Base-by-base conservation (phyloP, 2,113 vertebrate genomes). In the Numida meleagris region DNA sequence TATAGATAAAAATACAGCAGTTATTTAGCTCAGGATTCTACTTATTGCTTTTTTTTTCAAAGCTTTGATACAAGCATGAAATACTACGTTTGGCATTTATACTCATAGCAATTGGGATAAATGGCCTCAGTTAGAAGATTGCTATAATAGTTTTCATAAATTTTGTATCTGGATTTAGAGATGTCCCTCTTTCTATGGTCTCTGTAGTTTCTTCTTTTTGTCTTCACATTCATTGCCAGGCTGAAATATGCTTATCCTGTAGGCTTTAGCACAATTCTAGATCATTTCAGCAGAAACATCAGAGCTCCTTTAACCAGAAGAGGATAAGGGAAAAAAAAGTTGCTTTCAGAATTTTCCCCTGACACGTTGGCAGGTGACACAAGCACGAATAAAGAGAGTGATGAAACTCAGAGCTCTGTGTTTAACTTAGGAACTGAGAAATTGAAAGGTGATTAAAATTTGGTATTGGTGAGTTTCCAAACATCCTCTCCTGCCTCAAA, bases 221-320 rank as follows among this genome's bases (percentile, higher is more conserved):
- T 70, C 46, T 8, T 1, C 24, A 51, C 82, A 88, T 90, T 90
- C 76, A 88, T 34, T 92, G 88, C 46, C 62, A 93, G 74, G 82
- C 75, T 86, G 72, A 90, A 94, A 94, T 63, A 74, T 7, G 33
- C 34, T 86, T 88, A 77, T 88, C 86, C 86, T 88, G 63, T 86
- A 94, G 88, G n/a, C 34, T 81, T 83, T 91, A 86, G 86, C 80
- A 88, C 76, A 89, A 83, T 82, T 90, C 68, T 59, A 93, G 51
- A 88, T 58, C 25, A 88, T 71, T 93, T 96, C 82, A 90, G 50
- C 42, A 83, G 38, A 82, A 74, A 58, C 19, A 62, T 61, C 34
- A 86, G 45, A 82, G 33, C 7, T 80, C 40, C 53, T 83, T 74
- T 77, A 89, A 89, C 74, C 55, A 93, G 75, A 89, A 84, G 46